Evolutionary conservation across 1,140 invertebrate genomes (phyloP).

Genomic region (Cylas formicarius): DNA sequence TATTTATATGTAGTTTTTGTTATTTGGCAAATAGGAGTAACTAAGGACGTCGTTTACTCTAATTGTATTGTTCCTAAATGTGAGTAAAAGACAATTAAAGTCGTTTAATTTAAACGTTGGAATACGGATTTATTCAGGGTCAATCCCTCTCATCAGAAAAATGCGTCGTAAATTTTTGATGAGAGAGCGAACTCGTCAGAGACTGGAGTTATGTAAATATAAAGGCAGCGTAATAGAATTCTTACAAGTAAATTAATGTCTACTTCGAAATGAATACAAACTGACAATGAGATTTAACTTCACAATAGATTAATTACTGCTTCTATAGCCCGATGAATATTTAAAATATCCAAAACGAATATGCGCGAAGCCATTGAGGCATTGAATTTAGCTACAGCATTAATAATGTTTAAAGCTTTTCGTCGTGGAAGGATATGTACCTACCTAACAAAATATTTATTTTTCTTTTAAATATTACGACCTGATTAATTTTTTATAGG

Average conservation of each 20-base stretch:
- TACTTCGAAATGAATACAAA: constrained; percentile 37
- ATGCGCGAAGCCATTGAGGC: constrained; percentile 33
- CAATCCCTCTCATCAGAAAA: too few relatives aligned
- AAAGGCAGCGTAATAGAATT: constrained; percentile 33
- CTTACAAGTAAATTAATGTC: constrained; percentile 43
- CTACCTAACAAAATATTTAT: constrained; percentile 1
- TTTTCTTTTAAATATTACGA: background rate
- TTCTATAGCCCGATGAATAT: constrained; percentile 40
- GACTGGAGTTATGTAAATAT: constrained; percentile 28
- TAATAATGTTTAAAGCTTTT: constrained; percentile 1
- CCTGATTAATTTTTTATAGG: background rate
- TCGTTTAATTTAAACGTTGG: too few relatives aligned
- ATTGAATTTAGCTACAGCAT: background rate
- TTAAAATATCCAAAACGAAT: constrained; percentile 39
- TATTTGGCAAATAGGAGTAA: too few relatives aligned
- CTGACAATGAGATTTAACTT: constrained; percentile 38
- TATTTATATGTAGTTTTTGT: too few relatives aligned
- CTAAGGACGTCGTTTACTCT: too few relatives aligned
- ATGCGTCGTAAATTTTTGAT: constrained; percentile 1
- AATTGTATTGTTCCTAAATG: too few relatives aligned
- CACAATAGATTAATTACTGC: constrained; percentile 43
- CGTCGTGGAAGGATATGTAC: background rate
- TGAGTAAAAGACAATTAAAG: too few relatives aligned
- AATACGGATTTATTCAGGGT: too few relatives aligned
- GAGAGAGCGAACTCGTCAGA: constrained; percentile 1